Evolutionary conservation across 2,888 invertebrate genomes (phyloP), one percentile per base, ranked within the genome.

Genomic region (Agrotis clavis): DNA sequence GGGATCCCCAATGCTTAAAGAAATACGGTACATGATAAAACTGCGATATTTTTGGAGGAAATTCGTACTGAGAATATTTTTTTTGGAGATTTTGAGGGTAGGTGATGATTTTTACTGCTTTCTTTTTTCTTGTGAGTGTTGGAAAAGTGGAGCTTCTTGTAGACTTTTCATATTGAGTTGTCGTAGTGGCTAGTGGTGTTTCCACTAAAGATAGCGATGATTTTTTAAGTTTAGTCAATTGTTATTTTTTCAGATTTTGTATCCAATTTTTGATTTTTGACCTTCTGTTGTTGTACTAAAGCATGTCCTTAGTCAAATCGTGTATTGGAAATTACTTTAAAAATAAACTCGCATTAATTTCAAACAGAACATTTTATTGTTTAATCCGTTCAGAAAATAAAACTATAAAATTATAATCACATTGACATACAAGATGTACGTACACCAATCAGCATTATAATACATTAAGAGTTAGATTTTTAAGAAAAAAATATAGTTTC

Each of bases 281-380:
- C 4, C 47, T n/a, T 19, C 30, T 35, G 19, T 60, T 19, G 35
- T 5, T 48, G 30, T 48, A 50, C 30, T 59, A 13, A 16, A 41
- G 11, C 16, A 14, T 13, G 16, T 47, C 7, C 4, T 45, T 0
- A 5, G 1, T 14, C 4, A 19, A 4, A 25, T 48, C 9, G 2
- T 35, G 18, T 50, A 2, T 21, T 50, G n/a, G 71, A 64, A 67
- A 19, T 65, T 35, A 47, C 11, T 77, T 50, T 21, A 19, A 85
- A 85, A 85, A 84, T 84, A 95, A 96, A 96, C 93, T 90, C 86
- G 93, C 87, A 89, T 84, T 91, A 92, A 95, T 94, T 95, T 93
- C 94, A 96, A 96, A 96, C 96, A 96, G 96, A 96, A 96, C 96
- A 96, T 96, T 96, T 96, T 95, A 96, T 96, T 96, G 93, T 94